Evolutionary conservation across 2,888 invertebrate genomes (phyloP), one percentile per base, ranked within the genome.

Genomic region (Acanthoscelides obtectus): DNA sequence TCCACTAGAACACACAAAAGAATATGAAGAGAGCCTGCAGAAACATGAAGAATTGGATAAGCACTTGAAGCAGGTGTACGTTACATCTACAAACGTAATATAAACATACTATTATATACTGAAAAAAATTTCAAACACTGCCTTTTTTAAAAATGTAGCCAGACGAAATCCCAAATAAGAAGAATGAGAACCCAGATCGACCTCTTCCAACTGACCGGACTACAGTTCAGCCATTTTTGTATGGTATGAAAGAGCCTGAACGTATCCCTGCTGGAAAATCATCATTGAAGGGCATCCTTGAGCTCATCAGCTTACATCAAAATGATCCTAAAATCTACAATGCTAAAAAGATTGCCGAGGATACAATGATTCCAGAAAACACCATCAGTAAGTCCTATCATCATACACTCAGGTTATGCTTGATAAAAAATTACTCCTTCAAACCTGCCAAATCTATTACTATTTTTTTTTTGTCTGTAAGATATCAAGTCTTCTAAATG

Each of bases 31-130:
- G 77, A 85, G 91, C n/a, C 85, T 88, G 72, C 88, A 84, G 78
- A 94, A 93, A 83, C 87, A 94, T 83, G 69, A 81, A 6, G 82
- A 79, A n/a, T 86, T 94, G 17, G 89, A 93, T 80, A 84, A 87
- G 63, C 86, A 90, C 81, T 86, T 94, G 73, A 92, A 90, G 84
- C 87, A 89, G 82, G 90, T 94, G 86, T 94, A 89, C 88, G 93
- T 95, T 82, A 90, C 88, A 71, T 92, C 93, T 0, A 80, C 86
- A 68, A 79, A 81, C 76, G 80, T 81, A 80, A 75, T 4, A 6
- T 6, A 45, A 12, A 45, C 45, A 3, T 12, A 45, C 1, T 12
- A 4, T 12, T 6, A 4, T 12, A 1, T 12, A 1, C 17, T 45
- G 6, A 45, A 45, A 1, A 12, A 12, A 12, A 6, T 45, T 45